These are phyloP conservation scores for Cromileptes altivelis DNA, from an alignment of 2,113 vertebrate species.

Conservation along the genomic window DNA sequence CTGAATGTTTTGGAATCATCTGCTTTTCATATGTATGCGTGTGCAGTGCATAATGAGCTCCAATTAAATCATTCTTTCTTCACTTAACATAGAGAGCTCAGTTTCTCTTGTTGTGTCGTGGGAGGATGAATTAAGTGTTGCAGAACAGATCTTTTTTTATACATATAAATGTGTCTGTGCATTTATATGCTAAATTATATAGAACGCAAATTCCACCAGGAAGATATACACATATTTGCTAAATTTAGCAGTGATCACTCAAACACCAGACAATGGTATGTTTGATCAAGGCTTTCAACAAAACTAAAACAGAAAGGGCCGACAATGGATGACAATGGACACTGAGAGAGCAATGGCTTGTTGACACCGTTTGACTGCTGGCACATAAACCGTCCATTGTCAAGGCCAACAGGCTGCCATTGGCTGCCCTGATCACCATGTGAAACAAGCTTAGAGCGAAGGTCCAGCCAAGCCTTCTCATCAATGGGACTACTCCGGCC, in stretches of 20 bases:
- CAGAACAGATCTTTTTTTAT: not conserved
- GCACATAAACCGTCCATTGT: constrained; percentile 65
- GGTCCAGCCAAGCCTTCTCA: constrained; percentile 37
- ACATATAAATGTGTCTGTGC: constrained; percentile 1
- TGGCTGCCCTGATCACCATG: constrained; percentile 53
- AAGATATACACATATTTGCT: not conserved
- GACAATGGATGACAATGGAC: constrained; percentile 45
- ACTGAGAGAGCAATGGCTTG: constrained; percentile 33
- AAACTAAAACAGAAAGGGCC: constrained; percentile 30
- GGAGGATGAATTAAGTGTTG: constrained; percentile 31
- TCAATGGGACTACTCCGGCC: constrained; percentile 47
- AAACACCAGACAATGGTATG: constrained; percentile 29
- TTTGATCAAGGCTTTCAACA: constrained; percentile 60
- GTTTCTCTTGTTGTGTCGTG: constrained; percentile 46
- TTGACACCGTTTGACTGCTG: constrained; percentile 61
- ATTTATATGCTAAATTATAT: constrained; percentile 1
- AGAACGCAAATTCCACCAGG: not conserved
- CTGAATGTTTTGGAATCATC: constrained; percentile 78
- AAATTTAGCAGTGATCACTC: constrained; percentile 25
- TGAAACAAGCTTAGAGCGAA: constrained; percentile 62
- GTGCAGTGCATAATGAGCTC: constrained; percentile 74
- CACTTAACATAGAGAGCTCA: constrained; percentile 49
- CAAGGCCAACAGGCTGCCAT: constrained; percentile 67
- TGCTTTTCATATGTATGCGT: constrained; percentile 73
- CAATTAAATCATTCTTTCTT: constrained; percentile 74